A percentile compares a stretch with the other conserved stretches of the same genome.
Conservation (phyloP, 1,140 invertebrate genomes). For the Diuraphis noxia region DNA sequence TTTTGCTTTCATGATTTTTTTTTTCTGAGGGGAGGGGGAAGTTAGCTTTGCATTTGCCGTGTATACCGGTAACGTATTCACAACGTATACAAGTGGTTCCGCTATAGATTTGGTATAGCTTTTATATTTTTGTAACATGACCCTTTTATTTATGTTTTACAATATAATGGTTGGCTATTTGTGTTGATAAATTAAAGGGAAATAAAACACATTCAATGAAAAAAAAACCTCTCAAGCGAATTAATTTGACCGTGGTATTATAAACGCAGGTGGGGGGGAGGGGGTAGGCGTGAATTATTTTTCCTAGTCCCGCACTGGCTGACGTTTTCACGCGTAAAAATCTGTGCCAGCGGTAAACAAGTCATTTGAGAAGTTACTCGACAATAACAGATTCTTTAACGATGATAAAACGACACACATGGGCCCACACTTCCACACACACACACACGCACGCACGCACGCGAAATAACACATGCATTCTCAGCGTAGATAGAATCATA, state of each 20-base stretch:
- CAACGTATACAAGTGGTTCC: neutral
- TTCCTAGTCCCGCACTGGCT: neutral
- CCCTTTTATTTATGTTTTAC: neutral
- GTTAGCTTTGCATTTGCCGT: neutral
- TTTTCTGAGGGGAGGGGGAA: neutral
- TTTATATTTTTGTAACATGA: slow-evolving; percentile 3
- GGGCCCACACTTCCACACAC: neutral
- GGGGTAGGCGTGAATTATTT: neutral
- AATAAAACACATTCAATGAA: slow-evolving; percentile 24
- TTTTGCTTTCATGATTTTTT: neutral
- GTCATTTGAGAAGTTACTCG: neutral
- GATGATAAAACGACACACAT: neutral
- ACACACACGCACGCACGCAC: neutral
- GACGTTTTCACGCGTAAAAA: neutral
- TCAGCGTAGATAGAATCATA: neutral
- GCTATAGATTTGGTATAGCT: neutral
- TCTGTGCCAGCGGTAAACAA: neutral
- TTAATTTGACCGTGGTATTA: neutral
- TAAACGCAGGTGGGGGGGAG: neutral
- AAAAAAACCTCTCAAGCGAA: neutral
- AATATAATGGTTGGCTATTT: neutral
- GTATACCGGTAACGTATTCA: slow-evolving; percentile 19
- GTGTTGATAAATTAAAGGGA: slow-evolving; percentile 13
- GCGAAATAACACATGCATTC: no score
- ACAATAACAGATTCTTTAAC: slow-evolving; percentile 23